These are phyloP conservation scores for Lagopus leucura DNA, from an alignment of 2,113 vertebrate species.

Conservation along the genomic window DNA sequence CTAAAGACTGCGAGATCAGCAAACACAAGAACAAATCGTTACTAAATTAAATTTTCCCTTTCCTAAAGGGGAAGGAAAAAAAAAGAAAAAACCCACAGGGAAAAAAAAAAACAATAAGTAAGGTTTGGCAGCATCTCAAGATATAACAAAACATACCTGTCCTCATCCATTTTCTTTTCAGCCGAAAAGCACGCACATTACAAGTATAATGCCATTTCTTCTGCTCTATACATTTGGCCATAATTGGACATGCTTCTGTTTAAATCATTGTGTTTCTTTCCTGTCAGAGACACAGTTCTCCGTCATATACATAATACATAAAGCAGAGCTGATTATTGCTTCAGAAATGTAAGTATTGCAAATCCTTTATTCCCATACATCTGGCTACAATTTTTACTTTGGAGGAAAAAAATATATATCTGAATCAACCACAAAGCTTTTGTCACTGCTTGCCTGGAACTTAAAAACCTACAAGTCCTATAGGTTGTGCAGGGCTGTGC, in stretches of 20 bases:
- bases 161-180: not conserved
- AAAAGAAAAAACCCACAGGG: rapidly evolving
- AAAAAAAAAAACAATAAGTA: rapidly evolving
- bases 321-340: not conserved
- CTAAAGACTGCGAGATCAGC: not conserved
- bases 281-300: not conserved
- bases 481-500: not conserved
- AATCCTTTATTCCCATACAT: not conserved
- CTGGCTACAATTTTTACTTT: not conserved
- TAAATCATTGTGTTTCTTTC: not conserved
- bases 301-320: not conserved
- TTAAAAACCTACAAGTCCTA: not conserved
- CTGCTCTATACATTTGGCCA: not conserved
- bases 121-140: not conserved
- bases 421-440: not conserved
- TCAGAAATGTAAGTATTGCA: not conserved
- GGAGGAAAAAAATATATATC: not conserved
- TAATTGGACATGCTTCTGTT: not conserved
- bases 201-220: not conserved
- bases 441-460: not conserved
- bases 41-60: not conserved
- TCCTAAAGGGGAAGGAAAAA: not conserved
- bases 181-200: not conserved
- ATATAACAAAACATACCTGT: not conserved
- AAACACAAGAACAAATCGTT: not conserved